phyloP scores from a whole-genome alignment of 2,888 invertebrate genomes.

The Autographa gamma region DNA sequence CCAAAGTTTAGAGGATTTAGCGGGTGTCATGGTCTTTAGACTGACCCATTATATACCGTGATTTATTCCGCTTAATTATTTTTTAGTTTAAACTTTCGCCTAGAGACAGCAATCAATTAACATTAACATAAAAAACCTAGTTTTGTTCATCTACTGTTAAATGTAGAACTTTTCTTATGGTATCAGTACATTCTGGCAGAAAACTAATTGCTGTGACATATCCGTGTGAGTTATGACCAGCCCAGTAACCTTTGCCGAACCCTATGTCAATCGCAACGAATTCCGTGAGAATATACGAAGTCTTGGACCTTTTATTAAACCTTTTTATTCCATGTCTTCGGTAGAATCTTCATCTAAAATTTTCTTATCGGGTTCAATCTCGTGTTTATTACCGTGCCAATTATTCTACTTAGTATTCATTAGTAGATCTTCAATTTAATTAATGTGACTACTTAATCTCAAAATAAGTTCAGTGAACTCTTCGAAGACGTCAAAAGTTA shows the following conservation, averaged over 20 bases:
- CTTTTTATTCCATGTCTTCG: background rate
- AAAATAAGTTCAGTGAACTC: background rate
- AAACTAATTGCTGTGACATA: constrained; percentile 32
- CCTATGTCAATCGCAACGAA: constrained; percentile 15
- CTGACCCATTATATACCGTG: too few species aligned
- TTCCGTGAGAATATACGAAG: constrained; percentile 10
- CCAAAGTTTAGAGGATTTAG: too few species aligned
- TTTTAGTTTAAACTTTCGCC: too few species aligned
- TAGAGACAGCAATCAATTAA: too few species aligned
- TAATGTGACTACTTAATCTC: background rate
- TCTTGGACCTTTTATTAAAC: constrained; percentile 1
- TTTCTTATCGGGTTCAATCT: too few species aligned
- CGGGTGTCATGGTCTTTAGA: too few species aligned
- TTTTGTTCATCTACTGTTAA: too few species aligned
- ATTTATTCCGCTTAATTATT: too few species aligned
- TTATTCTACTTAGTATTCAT: background rate
- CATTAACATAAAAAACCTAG: too few species aligned
- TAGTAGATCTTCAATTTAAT: background rate
- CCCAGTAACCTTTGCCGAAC: constrained; percentile 37
- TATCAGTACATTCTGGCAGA: constrained; percentile 14
- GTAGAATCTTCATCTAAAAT: background rate
- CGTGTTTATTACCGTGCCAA: too few species aligned
- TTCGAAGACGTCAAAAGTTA: background rate
- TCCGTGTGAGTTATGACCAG: constrained; percentile 16
- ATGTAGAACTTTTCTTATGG: background rate